Conservation (phyloP, 2,113 vertebrate genomes). For the Zosterops borbonicus region DNA sequence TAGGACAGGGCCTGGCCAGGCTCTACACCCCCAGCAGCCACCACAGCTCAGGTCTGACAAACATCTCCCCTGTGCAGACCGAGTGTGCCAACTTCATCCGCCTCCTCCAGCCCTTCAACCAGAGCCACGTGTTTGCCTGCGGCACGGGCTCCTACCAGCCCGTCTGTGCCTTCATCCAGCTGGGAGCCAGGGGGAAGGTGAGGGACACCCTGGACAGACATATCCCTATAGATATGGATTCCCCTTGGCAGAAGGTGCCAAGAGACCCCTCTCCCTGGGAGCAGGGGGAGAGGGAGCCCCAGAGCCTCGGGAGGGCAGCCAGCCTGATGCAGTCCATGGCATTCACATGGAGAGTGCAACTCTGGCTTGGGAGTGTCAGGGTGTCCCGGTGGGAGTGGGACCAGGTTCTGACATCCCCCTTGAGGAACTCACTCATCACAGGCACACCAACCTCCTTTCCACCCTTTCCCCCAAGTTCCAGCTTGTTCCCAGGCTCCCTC, state of each 20-base stretch:
- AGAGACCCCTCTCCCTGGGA: background rate
- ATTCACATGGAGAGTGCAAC: background rate
- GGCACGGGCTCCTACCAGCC: constrained; percentile 86
- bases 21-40: background rate
- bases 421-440: fast-evolving
- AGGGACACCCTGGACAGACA: background rate
- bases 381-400: fast-evolving
- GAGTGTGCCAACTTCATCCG: constrained; percentile 89
- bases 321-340: background rate
- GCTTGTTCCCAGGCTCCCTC: background rate
- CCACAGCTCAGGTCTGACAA: background rate
- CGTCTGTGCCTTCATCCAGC: constrained; percentile 79
- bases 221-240: fast-evolving
- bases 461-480: background rate
- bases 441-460: background rate
- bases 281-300: background rate
- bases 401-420: background rate
- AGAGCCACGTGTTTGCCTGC: constrained; percentile 81
- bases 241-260: background rate
- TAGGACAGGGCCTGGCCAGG: background rate
- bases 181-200: constrained; percentile 74
- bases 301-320: fast-evolving
- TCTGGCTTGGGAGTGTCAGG: background rate
- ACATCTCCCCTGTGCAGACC: constrained; percentile 52
- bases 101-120: constrained; percentile 84